A percentile compares a stretch with the other conserved stretches of the same genome.
These are phyloP conservation scores for Triops cancriformis DNA, from an alignment of 1,140 invertebrate genomes.

Conservation along the genomic window DNA sequence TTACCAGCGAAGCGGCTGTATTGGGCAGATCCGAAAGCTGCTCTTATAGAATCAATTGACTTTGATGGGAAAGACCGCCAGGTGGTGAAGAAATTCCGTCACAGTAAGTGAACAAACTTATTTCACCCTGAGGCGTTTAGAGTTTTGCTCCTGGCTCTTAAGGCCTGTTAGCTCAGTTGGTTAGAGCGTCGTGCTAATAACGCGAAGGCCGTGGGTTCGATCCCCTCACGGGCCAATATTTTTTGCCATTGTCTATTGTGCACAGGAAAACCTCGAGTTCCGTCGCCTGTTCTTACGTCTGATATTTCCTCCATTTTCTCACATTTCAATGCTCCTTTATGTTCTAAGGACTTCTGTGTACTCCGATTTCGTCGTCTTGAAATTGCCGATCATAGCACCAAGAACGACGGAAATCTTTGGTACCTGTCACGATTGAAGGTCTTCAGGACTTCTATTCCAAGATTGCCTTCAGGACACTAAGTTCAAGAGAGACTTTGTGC, in stretches of 20 bases:
- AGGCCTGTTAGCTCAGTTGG: constrained; percentile 6
- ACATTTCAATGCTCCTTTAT: too few relatives aligned
- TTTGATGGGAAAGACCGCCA: constrained; percentile 53
- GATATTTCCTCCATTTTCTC: too few relatives aligned
- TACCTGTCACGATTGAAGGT: too few relatives aligned
- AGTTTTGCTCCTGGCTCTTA: background rate
- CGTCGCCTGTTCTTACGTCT: too few relatives aligned
- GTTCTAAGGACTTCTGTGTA: too few relatives aligned
- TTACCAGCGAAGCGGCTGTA: constrained; percentile 56
- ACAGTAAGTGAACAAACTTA: constrained; percentile 36
- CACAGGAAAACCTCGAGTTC: too few relatives aligned
- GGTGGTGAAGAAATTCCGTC: constrained; percentile 46
- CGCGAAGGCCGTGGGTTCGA: constrained; percentile 7
- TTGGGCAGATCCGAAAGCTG: constrained; percentile 64
- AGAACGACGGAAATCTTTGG: too few relatives aligned
- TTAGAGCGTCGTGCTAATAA: constrained; percentile 18
- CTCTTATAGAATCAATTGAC: constrained; percentile 63
- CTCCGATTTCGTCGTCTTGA: too few relatives aligned
- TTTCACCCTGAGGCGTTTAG: background rate
- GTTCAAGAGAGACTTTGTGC: too few relatives aligned
- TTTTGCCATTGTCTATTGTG: background rate
- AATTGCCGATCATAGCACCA: too few relatives aligned
- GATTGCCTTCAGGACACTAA: too few relatives aligned
- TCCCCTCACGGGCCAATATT: background rate
- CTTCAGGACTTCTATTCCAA: too few relatives aligned